A percentile compares a stretch with the other conserved stretches of the same genome.
These are phyloP conservation scores for Heliconius hermathena DNA, from an alignment of 1,140 invertebrate species.

Conservation along the genomic window DNA sequence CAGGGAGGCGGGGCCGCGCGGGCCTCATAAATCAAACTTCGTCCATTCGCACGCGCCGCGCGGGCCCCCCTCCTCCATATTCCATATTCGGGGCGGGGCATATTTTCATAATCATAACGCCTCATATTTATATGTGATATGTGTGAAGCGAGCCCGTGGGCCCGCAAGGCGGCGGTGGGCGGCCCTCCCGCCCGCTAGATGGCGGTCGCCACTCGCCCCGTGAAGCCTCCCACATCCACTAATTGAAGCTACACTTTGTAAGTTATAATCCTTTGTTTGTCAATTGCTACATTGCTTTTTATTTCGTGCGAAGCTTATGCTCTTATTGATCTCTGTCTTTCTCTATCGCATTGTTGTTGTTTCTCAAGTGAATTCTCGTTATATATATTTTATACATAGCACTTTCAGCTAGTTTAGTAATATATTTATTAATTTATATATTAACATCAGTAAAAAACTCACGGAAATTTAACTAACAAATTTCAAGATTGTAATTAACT, in stretches of 20 bases:
- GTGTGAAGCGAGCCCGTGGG: conserved; percentile 52
- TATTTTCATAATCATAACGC: conserved; percentile 83
- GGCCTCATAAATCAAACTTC: conserved; percentile 82
- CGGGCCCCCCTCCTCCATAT: conserved; percentile 73
- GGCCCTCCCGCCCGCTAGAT: conserved; percentile 76
- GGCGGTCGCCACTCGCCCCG: conserved; percentile 70
- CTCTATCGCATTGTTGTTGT: background rate
- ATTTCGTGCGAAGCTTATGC: conserved; percentile 16
- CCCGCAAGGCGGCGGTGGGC: conserved; percentile 60
- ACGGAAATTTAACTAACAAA: background rate
- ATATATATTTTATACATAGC: background rate
- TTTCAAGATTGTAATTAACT: conserved; percentile 27
- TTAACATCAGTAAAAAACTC: background rate
- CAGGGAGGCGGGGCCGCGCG: conserved; percentile 78
- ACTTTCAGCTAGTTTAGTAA: background rate
- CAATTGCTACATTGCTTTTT: conserved; percentile 49
- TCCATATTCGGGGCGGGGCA: conserved; percentile 82
- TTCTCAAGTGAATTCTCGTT: background rate
- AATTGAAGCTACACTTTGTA: conserved; percentile 75
- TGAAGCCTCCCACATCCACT: conserved; percentile 77
- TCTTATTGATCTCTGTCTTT: conserved; percentile 15
- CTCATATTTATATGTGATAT: conserved; percentile 81
- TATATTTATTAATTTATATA: background rate
- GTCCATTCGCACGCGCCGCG: conserved; percentile 78
- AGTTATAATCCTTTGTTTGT: conserved; percentile 77